Evolutionary conservation across 2,113 vertebrate genomes (phyloP), one percentile per base, ranked within the genome.

Genomic region (Eolophus roseicapilla): DNA sequence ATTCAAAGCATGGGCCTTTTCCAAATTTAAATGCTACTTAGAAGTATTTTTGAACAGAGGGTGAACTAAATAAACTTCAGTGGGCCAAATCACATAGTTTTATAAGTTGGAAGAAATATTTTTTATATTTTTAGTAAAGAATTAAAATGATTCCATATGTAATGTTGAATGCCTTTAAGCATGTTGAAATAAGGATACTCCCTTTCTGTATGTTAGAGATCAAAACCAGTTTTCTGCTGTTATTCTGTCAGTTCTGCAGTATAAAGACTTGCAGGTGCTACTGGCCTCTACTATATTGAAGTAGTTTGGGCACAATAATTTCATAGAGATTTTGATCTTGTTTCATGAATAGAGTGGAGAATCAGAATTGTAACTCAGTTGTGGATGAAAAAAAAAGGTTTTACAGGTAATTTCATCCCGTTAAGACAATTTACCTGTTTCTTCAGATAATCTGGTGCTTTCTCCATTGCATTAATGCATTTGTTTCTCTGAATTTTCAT

Each of bases 331-430:
- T 95, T 94, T 23, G 88, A 70, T 90, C 75, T 93, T 63, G 10
- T 64, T 92, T 87, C 70, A 75, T 82, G 46, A 82, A 80, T 15
- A 20, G 49, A 88, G n/a, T 75, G 59, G 59, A 92, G 11, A 77
- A 95, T 82, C 68, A 86, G 73, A 95, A 90, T 92, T 96, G 93
- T 86, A 90, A 69, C 19, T 96, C 44, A 57, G 52, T 86, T 91
- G 15, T 67, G 53, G 35, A 20, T 47, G 55, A 92, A 91, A 90
- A 19, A 79, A 84, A 83, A 82, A 79, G 44, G 33, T 47, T 90
- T 47, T 75, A 53, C 21, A 41, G 35, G 47, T 93, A 82, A 84
- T 93, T 95, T 90, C 37, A 92, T 82, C 49, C 65, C 5, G 2
- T 77, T 96, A 60, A 79, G 49, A 88, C 41, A 94, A 68, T 80